Conservation (phyloP, 2,113 vertebrate species). For the Corynorhinus townsendii region DNA sequence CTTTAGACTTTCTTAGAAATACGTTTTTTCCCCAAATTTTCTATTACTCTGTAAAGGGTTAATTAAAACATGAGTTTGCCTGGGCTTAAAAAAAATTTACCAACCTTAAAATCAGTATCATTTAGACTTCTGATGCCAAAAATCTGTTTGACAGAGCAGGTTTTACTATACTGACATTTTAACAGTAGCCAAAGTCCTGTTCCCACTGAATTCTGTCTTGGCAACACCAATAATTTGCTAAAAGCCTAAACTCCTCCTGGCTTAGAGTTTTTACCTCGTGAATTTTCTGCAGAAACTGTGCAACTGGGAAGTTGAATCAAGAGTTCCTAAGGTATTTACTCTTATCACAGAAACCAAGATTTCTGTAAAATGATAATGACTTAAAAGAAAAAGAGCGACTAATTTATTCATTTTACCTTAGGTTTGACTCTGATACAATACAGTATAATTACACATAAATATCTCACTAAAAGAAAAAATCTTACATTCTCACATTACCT, state of each 20-base stretch:
- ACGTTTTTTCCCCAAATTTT: not conserved
- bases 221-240: constrained; percentile 42
- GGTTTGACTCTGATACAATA: not conserved
- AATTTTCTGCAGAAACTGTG: constrained; percentile 8
- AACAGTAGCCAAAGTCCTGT: constrained; percentile 69
- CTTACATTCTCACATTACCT: not conserved
- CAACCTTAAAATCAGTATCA: constrained; percentile 64
- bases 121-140: constrained; percentile 63
- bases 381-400: not conserved
- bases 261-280: constrained; percentile 26
- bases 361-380: not conserved
- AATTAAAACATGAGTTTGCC: constrained; percentile 57
- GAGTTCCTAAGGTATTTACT: constrained; percentile 1
- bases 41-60: constrained; percentile 48
- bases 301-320: not conserved
- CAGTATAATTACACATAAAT: not conserved
- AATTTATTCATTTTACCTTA: not conserved
- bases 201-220: constrained; percentile 65
- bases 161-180: constrained; percentile 68
- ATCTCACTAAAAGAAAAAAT: not conserved
- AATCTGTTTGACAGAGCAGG: constrained; percentile 69
- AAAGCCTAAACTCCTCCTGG: constrained; percentile 50
- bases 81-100: not conserved
- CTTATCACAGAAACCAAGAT: constrained; percentile 1
- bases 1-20: not conserved